Base-by-base conservation (phyloP, 2,113 vertebrate genomes). In the Poeciliopsis occidentalis region DNA sequence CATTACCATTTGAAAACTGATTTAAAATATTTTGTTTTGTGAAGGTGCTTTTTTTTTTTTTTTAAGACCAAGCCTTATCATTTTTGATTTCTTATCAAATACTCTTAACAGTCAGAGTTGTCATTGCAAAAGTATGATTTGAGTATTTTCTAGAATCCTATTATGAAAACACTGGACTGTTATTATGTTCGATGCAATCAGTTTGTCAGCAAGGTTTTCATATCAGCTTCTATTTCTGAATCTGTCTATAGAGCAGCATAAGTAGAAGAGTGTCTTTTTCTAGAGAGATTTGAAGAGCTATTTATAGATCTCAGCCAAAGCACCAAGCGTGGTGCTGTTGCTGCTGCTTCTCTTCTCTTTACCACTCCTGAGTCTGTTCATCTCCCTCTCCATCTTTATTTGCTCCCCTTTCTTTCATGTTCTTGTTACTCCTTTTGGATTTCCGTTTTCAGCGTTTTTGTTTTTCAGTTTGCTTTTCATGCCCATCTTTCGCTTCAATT, bases 251-350 rank as follows among this genome's bases (percentile, higher is more conserved):
- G 92, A 92, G 91, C 82, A 85, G 82, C 87, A 89, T 76, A 91
- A 91, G 92, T 87, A 91, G 92, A 89, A 90, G 85, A 91, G 89
- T 90, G 91, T 67, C 86, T 91, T 93, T 92, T 93, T 89, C 90
- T 90, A 92, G 90, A 88, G 93, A 94, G 95, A 94, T 93, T 94
- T 93, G 89, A 95, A 92, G 90, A 85, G 92, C 94, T 95, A 95
- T 95, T 95, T 95, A 92, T 95, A 95, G 93, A 86, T 84, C 88
- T 90, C 90, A 94, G 93, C 91, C 89, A 90, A 91, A 91, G 93
- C 91, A 91, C 90, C 80, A 81, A 91, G 87, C 89, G 67, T 91
- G 91, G 90, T 93, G 92, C 86, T 91, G 87, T 83, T 91, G 91
- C 91, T 92, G 86, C 81, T 88, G 84, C 89, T 82, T 88, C 67